phyloP scores from a whole-genome alignment of 2,888 invertebrate genomes.

The Phasia obesa region DNA sequence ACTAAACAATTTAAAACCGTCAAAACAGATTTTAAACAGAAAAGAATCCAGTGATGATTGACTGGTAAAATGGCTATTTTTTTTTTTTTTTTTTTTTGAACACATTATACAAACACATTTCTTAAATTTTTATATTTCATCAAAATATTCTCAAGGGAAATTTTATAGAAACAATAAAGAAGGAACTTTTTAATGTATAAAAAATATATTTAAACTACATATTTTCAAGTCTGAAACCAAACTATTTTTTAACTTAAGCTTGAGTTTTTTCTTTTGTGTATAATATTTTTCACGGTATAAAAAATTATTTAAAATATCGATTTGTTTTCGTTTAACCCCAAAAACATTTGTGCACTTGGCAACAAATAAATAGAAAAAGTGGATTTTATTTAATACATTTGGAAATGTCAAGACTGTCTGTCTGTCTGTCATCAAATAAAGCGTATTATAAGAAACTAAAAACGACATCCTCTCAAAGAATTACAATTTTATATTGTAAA shows the following conservation, averaged over 20 bases:
- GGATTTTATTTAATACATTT: slow-evolving; percentile 18
- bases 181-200: no score
- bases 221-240: no score
- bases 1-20: background rate
- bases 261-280: no score
- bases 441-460: background rate
- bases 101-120: background rate
- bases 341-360: slow-evolving; percentile 35
- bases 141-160: no score
- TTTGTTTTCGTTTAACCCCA: slow-evolving; percentile 50
- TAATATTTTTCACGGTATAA: no score
- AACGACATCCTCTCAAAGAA: slow-evolving; percentile 17
- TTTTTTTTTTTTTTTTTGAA: background rate
- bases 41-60: slow-evolving; percentile 25
- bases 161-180: no score
- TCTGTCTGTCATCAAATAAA: slow-evolving; percentile 37
- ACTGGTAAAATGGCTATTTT: background rate
- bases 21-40: background rate
- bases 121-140: no score
- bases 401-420: slow-evolving; percentile 52
- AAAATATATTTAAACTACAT: no score
- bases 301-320: slow-evolving; percentile 29
- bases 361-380: slow-evolving; percentile 5
- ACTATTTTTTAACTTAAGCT: no score
- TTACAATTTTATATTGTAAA: no score